phyloP scores from a whole-genome alignment of 2,797 vertebrate species.

The Propithecus perrieri region DNA sequence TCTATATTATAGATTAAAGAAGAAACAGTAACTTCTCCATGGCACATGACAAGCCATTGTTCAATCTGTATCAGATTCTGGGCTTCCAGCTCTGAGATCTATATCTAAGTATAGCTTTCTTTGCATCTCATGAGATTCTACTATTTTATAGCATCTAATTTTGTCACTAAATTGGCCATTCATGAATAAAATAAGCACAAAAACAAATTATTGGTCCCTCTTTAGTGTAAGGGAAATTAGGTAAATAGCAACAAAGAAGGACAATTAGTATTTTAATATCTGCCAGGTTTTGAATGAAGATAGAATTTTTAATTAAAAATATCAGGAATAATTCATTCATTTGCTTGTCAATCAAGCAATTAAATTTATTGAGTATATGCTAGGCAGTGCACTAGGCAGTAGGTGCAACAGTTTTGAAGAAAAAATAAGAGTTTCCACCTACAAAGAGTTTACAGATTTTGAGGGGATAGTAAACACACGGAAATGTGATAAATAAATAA shows the following conservation, averaged over 20 bases:
- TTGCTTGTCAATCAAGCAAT: background rate
- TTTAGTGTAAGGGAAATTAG: background rate
- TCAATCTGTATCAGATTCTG: background rate
- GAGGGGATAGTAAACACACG: background rate
- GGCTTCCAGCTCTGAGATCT: background rate
- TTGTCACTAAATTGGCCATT: background rate
- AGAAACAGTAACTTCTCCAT: background rate
- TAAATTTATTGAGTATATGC: background rate
- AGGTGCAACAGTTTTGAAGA: background rate
- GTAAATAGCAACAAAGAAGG: background rate
- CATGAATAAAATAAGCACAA: background rate
- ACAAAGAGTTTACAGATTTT: background rate
- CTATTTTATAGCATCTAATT: background rate
- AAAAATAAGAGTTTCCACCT: background rate
- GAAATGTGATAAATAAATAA: background rate
- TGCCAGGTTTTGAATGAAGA: background rate
- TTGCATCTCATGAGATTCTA: background rate
- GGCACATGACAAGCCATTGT: background rate
- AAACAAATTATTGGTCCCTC: background rate
- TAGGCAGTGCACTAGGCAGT: background rate
- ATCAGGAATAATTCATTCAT: background rate
- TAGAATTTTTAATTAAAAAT: background rate
- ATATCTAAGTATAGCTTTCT: background rate
- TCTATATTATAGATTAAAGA: slow-evolving; percentile 46
- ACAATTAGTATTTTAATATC: background rate